Evolutionary conservation across 1,140 invertebrate species (phyloP).

Genomic region (Ceratina japonica): DNA sequence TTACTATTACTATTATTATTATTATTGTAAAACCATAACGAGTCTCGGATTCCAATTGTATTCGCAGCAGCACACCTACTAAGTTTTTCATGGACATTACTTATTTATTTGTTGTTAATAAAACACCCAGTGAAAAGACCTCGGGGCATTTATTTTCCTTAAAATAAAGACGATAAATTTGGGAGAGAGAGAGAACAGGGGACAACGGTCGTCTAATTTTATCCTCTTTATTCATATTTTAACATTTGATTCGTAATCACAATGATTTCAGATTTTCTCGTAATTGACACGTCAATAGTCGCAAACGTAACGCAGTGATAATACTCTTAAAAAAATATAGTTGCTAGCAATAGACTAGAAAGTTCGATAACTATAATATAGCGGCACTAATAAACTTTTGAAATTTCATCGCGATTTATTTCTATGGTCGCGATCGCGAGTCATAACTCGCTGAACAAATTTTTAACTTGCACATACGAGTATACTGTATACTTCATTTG

Average conservation of each 20-base stretch:
- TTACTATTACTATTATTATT: constrained; percentile 12
- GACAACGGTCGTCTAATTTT: constrained; percentile 41
- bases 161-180: neutral
- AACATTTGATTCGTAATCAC: constrained; percentile 67
- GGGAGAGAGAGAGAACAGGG: neutral
- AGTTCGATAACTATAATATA: constrained; percentile 51
- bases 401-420: constrained; percentile 12
- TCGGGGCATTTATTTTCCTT: neutral
- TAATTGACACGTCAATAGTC: constrained; percentile 65
- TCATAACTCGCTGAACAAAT: constrained; percentile 10
- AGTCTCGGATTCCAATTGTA: constrained; percentile 39
- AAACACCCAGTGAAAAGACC: constrained; percentile 64
- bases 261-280: constrained; percentile 62
- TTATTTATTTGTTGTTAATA: constrained; percentile 75
- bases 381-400: constrained; percentile 58
- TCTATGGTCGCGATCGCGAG: neutral
- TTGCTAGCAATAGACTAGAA: constrained; percentile 65
- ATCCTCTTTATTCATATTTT: constrained; percentile 62
- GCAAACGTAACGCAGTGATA: constrained; percentile 63
- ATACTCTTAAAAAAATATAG: constrained; percentile 65
- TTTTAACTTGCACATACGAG: constrained; percentile 26
- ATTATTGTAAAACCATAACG: constrained; percentile 23
- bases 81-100: constrained; percentile 74
- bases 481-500: constrained; percentile 18
- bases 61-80: constrained; percentile 59